phyloP scores from a whole-genome alignment of 1,140 invertebrate genomes.

The Leptopilina boulardi region DNA sequence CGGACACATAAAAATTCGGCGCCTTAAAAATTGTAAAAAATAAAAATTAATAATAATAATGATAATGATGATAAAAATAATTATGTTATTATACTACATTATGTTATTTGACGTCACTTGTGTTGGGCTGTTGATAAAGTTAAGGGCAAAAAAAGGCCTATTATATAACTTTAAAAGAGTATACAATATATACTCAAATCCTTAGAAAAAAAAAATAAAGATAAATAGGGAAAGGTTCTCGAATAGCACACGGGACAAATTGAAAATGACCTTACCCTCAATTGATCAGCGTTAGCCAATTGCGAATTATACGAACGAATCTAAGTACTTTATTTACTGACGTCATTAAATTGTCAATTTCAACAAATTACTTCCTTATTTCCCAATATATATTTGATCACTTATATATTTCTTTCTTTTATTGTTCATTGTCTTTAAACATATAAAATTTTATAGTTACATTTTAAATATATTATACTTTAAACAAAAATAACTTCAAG shows the following conservation, averaged over 20 bases:
- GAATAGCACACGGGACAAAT: not conserved
- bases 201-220: not conserved
- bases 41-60: no score
- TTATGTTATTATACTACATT: no score
- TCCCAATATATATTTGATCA: not conserved
- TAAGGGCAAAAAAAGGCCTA: not conserved
- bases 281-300: constrained; percentile 17
- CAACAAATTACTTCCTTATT: not conserved
- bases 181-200: not conserved
- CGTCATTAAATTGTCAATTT: constrained; percentile 21
- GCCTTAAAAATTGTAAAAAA: no score
- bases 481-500: no score
- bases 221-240: not conserved
- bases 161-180: not conserved
- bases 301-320: constrained; percentile 17
- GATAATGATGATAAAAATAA: no score
- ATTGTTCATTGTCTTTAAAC: no score
- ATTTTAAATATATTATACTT: no score
- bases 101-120: no score
- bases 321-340: constrained; percentile 21
- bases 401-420: not conserved
- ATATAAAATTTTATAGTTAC: no score
- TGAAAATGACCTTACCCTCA: constrained; percentile 8
- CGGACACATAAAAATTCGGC: no score
- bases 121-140: not conserved